Evolutionary conservation across 92 coral and sea anemone genomes (phyloP), one percentile per base, ranked within the genome.

Genomic region (Montipora capitata): DNA sequence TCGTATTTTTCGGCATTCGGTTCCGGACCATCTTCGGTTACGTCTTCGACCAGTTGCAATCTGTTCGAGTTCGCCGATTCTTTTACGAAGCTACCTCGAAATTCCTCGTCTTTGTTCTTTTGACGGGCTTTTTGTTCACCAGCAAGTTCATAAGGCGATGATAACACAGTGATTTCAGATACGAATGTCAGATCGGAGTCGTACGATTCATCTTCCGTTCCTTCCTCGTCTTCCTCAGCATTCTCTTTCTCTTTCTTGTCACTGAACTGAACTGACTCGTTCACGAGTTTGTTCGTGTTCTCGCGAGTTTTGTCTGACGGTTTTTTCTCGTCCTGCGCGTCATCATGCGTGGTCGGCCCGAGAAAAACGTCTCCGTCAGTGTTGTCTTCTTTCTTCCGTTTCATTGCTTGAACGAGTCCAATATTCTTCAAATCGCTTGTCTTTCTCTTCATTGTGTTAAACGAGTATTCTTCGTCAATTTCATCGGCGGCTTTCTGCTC

Each of bases 371-470:
- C 81, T 2, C 4, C 78, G 58, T 76, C 56, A 40, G 40, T 8
- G 39, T 42, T 74, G 9, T 49, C 89, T 41, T 70, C 79, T 40
- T 57, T 83, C 71, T 72, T 41, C 35, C 59, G 59, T 62, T 72
- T 83, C 87, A 40, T 3, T 3, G 79, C 72, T 72, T 40, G 79
- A 58, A 14, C 57, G 45, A 3, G 12, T 10, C 40, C 77, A 16
- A 48, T 58, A 11, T 62, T 73, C 61, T 59, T 72, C 18, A 58
- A 20, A 27, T 83, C 87, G 51, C 56, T 52, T 43, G 40, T 72
- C 87, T 83, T 83, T 58, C 79, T 83, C 72, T 83, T 83, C 45
- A 72, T 58, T 18, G 87, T 80, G 39, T 72, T 42, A 4, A 72
- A 35, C 43, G 71, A 57, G 16, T 7, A 7, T 71, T 72, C 88